These are phyloP conservation scores for human DNA, from an alignment of 2,113 vertebrate species.

Conservation along the genomic window GRCh38 chr15:82473001-82473500, in stretches of 20 bases:
- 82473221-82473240: conserved; percentile 1
- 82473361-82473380: background rate
- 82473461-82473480: too few relatives aligned
- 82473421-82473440: too few relatives aligned
- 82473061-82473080: too few relatives aligned
- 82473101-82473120: too few relatives aligned
- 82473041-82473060: too few relatives aligned
- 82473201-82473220: conserved; percentile 71
- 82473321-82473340: background rate
- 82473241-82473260: conserved; percentile 1
- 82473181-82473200: conserved; percentile 28
- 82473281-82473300: background rate
- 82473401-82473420: conserved; percentile 49
- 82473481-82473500: conserved; percentile 45
- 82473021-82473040: too few relatives aligned
- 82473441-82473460: too few relatives aligned
- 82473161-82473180: conserved; percentile 30
- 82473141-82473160: conserved; percentile 30
- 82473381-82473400: background rate
- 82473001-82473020: too few relatives aligned
- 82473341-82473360: background rate
- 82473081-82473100: too few relatives aligned
- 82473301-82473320: conserved; percentile 48
- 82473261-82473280: conserved; percentile 59
- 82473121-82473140: too few relatives aligned